Evolutionary conservation across 2,113 vertebrate genomes (phyloP).

Genomic region (Sphyrna mokarran): DNA sequence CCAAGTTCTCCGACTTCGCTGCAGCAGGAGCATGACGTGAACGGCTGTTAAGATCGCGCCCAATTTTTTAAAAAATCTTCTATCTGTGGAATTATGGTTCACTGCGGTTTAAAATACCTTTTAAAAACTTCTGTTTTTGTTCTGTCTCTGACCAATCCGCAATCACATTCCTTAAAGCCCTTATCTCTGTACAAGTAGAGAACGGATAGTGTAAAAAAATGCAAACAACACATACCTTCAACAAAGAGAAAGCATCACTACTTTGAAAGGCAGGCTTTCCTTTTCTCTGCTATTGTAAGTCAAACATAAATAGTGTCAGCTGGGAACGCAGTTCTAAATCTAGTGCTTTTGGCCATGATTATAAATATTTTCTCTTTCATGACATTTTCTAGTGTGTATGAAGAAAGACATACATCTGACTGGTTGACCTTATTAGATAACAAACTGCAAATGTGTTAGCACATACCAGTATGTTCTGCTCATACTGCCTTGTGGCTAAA

Average conservation of each 20-base stretch:
- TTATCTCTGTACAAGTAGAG: constrained; percentile 7
- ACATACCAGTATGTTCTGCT: constrained; percentile 19
- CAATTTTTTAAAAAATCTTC: not conserved
- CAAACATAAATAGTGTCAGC: constrained; percentile 20
- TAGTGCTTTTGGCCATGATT: not conserved
- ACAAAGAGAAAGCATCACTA: not conserved
- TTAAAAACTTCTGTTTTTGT: not conserved
- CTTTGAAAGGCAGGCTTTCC: not conserved
- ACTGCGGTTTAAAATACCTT: not conserved
- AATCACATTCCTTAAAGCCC: constrained; percentile 17
- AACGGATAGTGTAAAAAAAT: constrained; percentile 26
- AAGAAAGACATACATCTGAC: constrained; percentile 15
- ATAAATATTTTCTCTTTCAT: not conserved
- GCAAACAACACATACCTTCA: constrained; percentile 15
- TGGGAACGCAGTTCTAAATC: not conserved
- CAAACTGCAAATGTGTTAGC: constrained; percentile 19
- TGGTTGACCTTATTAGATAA: constrained; percentile 31
- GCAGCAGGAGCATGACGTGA: too few species aligned
- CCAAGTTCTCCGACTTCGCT: too few species aligned
- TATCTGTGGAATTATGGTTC: not conserved
- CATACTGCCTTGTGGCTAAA: constrained; percentile 4
- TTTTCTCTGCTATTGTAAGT: not conserved
- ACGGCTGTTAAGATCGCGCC: too few species aligned
- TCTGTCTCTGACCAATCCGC: not conserved
- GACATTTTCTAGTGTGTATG: constrained; percentile 3